A percentile compares a stretch with the other conserved stretches of the same genome.
phyloP scores from a whole-genome alignment of 2,797 vertebrate species.

The Emydoidea blandingii region DNA sequence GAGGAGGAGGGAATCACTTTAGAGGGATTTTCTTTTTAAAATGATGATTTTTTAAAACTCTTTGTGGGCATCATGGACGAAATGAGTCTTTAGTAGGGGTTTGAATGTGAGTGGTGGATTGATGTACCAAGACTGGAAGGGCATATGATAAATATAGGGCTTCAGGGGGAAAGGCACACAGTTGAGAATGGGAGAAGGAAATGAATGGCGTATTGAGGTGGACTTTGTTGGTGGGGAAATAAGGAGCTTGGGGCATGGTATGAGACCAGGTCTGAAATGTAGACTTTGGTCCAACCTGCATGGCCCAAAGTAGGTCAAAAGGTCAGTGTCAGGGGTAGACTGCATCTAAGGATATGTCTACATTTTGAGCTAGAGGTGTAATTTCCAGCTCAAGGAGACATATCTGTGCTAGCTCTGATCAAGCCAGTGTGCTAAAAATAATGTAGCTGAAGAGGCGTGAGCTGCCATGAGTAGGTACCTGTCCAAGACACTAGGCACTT shows the following conservation, averaged over 20 bases:
- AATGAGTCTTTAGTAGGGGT: background rate
- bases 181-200: background rate
- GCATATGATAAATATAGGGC: background rate
- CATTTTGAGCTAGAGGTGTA: background rate
- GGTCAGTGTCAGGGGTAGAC: rapidly evolving
- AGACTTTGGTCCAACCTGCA: background rate
- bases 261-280: background rate
- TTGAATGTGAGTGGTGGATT: background rate
- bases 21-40: background rate
- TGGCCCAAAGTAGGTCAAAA: background rate
- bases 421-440: background rate
- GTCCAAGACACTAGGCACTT: background rate
- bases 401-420: background rate
- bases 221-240: background rate
- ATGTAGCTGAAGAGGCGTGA: background rate
- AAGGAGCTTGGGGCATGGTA: background rate
- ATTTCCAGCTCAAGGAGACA: background rate
- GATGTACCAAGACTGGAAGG: background rate
- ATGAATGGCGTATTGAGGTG: background rate
- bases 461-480: background rate
- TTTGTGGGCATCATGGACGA: background rate
- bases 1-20: background rate
- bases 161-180: background rate
- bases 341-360: background rate
- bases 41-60: background rate